Evolutionary conservation across 2,113 vertebrate species (phyloP), one percentile per base, ranked within the genome.

Genomic region (Probosciger aterrimus): DNA sequence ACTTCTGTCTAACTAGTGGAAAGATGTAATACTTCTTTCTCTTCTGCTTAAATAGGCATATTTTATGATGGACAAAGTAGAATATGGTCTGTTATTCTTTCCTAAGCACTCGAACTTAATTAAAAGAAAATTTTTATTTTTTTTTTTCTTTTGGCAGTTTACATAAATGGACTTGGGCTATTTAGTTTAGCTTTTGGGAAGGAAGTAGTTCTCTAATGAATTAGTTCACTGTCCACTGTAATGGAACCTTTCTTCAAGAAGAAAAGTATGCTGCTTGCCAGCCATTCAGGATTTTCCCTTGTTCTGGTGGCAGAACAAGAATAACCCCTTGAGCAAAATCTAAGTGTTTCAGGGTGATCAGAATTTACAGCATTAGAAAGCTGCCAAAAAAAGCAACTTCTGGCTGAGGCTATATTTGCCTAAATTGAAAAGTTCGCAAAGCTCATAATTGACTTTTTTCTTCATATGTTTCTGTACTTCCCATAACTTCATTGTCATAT

Each of bases 151-250:
- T 91, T 92, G 64, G 53, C 63, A 82, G 74, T 94, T 92, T 75
- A 50, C 43, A 78, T 90, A 86, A 92, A 92, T 68, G 80, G 60
- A 81, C 60, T 93, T 90, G 31, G 57, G 80, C 80, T 93, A 86
- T 96, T 97, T 94, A 93, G 80, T 75, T 93, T 88, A 84, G 88
- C 43, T 93, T 96, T 69, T 52, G 92, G 62, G 82, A 88, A 84
- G 93, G 88, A 96, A 93, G 47, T 79, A n/a, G 41, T 18, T 35
- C 46, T 96, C 24, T 95, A 88, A 96, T 96, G 93, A 97, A 94
- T 96, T 93, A 96, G 43, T 95, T 95, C 90, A 95, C 93, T 97
- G 90, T 97, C 95, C 60, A n/a, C 69, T 88, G 92, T 92, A 96
- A 93, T 96, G 77, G 82, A 91, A 95, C 83, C 86, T 93, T 95